Base-by-base conservation (phyloP, 2,113 vertebrate genomes). In the Seriola dumerili region DNA sequence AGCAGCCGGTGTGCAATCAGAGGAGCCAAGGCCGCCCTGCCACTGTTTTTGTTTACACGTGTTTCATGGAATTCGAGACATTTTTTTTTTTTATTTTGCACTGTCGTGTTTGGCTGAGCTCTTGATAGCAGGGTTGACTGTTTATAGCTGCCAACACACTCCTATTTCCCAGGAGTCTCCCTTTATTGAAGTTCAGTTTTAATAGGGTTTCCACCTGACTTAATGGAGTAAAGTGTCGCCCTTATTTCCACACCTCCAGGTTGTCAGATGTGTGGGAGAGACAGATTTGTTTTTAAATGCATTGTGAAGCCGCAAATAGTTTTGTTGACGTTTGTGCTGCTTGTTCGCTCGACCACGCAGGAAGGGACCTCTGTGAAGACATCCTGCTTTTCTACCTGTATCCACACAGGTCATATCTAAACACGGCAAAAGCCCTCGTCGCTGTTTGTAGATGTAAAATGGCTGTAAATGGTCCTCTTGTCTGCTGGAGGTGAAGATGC, bases 391-490 rank as follows among this genome's bases (percentile, higher is more conserved):
- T n/a, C 34, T n/a, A 1, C 44, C 23, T 75, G 63, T 73, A 36
- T 75, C 66, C 64, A 55, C 61, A 58, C 29, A 13, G 78, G 44
- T 52, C 63, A 38, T 25, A 59, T 81, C 63, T 73, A 76, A 85
- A 73, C 86, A 78, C 19, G 54, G 61, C 62, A 21, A 21, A 58
- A 70, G 52, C 78, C 38, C 76, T 13, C 80, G 76, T 83, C 46
- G 5, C 29, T 83, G 70, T 85, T 91, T 89, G 84, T 73, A 67
- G 64, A 87, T 77, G 74, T 80, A 72, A 80, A 81, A 79, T 57
- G 67, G 76, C 81, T 89, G 81, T 88, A 91, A 87, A 85, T 77
- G 85, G 80, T 87, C 86, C 72, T 85, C 86, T 81, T 81, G 77
- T 88, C 79, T 82, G 46, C 70, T 88, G 83, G 88, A 89, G 84